Evolutionary conservation across 2,888 invertebrate genomes (phyloP).

Genomic region (Drosophila formosana): DNA sequence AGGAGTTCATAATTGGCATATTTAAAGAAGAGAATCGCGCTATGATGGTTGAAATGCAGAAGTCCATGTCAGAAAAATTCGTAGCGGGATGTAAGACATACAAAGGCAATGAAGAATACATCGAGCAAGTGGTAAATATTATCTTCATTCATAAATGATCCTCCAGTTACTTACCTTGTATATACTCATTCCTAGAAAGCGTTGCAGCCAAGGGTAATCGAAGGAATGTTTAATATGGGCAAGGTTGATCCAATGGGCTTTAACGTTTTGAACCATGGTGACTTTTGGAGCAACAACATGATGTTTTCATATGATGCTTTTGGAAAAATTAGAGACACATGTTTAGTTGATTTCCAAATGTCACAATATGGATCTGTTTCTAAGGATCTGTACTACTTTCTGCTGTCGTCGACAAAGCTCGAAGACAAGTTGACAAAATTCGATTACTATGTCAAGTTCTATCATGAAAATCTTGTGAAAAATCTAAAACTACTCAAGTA

Average conservation of each 20-base stretch:
- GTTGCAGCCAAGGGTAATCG: constrained; percentile 25
- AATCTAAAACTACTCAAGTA: constrained; percentile 75
- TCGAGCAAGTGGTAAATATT: constrained; percentile 65
- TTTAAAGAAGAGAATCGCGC: constrained; percentile 35
- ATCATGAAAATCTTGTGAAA: constrained; percentile 73
- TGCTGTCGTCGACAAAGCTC: constrained; percentile 78
- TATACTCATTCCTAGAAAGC: constrained; percentile 10
- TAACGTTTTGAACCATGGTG: constrained; percentile 80
- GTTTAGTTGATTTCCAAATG: constrained; percentile 81
- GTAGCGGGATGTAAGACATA: constrained; percentile 44
- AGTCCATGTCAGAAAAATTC: constrained; percentile 27
- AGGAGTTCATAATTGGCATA: constrained; percentile 14
- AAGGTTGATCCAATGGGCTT: constrained; percentile 58
- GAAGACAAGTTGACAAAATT: constrained; percentile 80
- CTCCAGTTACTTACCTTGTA: background rate
- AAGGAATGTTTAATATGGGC: constrained; percentile 42
- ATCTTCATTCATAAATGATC: background rate
- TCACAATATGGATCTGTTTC: constrained; percentile 74
- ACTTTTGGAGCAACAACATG: constrained; percentile 81
- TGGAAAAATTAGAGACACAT: constrained; percentile 65
- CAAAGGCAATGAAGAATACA: constrained; percentile 48
- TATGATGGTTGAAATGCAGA: constrained; percentile 28
- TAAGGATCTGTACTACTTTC: constrained; percentile 77
- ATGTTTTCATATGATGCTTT: constrained; percentile 77
- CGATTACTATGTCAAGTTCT: constrained; percentile 79